Evolutionary conservation across 2,888 invertebrate genomes (phyloP).

Genomic region (Drosophila emarginata): DNA sequence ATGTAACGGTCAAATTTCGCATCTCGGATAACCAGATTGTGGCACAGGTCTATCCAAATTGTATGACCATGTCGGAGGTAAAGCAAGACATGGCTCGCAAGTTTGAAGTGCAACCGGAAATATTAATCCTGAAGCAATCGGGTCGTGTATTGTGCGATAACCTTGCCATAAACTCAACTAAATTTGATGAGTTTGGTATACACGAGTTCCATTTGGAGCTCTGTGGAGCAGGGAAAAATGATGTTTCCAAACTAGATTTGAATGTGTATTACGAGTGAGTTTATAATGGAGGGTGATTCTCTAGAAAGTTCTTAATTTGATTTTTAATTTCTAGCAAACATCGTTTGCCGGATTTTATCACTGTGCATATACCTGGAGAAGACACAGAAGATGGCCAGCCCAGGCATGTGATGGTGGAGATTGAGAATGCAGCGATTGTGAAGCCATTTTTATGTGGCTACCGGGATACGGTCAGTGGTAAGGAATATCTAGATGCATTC

Average conservation of each 20-base stretch:
- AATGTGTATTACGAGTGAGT: constrained; percentile 81
- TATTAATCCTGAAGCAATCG: constrained; percentile 83
- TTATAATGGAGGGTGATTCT: too few relatives aligned
- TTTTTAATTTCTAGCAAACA: constrained; percentile 72
- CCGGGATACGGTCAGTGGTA: constrained; percentile 86
- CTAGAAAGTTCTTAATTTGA: background rate
- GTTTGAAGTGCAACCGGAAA: constrained; percentile 84
- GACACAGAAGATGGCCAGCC: constrained; percentile 79
- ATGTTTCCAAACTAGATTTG: constrained; percentile 69
- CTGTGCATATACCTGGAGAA: constrained; percentile 83
- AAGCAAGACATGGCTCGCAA: constrained; percentile 85
- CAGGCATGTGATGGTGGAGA: constrained; percentile 84
- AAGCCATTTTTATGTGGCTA: constrained; percentile 93
- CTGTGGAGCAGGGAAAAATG: constrained; percentile 4
- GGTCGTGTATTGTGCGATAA: constrained; percentile 80
- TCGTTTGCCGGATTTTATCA: constrained; percentile 84
- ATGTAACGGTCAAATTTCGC: constrained; percentile 82
- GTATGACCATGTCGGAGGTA: constrained; percentile 84
- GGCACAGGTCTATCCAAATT: constrained; percentile 81
- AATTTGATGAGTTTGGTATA: constrained; percentile 80
- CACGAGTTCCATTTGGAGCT: constrained; percentile 74
- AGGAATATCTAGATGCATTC: constrained; percentile 90
- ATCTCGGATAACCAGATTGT: constrained; percentile 78
- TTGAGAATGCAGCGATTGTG: constrained; percentile 84
- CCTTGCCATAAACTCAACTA: constrained; percentile 68